Base-by-base conservation (phyloP, 2,113 vertebrate species). In the Paramisgurnus dabryanus region DNA sequence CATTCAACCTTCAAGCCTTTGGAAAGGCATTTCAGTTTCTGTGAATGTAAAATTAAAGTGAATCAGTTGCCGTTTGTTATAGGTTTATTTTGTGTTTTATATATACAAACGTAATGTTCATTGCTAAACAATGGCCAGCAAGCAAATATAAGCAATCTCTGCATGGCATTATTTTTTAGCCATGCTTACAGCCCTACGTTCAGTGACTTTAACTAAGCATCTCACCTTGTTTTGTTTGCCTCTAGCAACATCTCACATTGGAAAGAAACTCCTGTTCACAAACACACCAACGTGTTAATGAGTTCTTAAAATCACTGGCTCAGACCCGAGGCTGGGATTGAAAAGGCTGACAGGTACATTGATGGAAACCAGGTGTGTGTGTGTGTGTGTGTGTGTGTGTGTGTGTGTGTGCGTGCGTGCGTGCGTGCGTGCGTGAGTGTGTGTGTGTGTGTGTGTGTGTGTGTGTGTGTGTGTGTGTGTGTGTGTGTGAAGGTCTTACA, bases 201-300 rank as follows among this genome's bases (percentile, higher is more conserved):
- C 81, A 83, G 81, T 86, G 83, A 86, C 85, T 81, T 27, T 39
- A 88, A 85, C 88, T 86, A 85, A 88, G 86, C 88, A 83, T 91
- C 89, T 89, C 82, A 86, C 83, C 87, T 84, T 73, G 83, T 84
- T 91, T 78, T 78, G 81, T 66, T 81, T 53, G 86, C 90, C 90
- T 82, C 64, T 1, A 87, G 90, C 86, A 86, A 84, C 65, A 86
- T 84, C 80, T 90, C 88, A 88, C 87, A 88, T 88, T 89, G 88
- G 73, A 86, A 71, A 79, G 83, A 85, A 81, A 60, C 49, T 63
- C 15, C 65, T 78, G 85, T 72, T 77, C 22, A 79, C 87, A 63
- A 76, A 80, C 83, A 88, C 82, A 85, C 73, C 63, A 83, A 77
- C 67, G 78, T 67, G 87, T 86, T 89, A 91, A 91, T 91, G 87